Evolutionary conservation across 2,113 vertebrate species (phyloP), one percentile per base, ranked within the genome.

Genomic region (Hippocampus comes): DNA sequence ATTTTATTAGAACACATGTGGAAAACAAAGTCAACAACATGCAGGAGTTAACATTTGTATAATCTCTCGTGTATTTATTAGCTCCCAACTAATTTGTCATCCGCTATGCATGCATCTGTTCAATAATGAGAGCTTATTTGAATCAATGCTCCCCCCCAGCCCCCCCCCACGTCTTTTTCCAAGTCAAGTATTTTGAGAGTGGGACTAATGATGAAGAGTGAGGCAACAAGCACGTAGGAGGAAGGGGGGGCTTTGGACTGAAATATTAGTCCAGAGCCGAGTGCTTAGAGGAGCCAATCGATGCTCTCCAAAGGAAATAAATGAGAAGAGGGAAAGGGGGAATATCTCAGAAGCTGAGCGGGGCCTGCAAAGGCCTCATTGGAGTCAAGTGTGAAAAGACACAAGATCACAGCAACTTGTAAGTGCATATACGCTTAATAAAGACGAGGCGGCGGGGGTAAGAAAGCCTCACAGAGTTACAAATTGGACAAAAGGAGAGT

Each of bases 221-320:
- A 69, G 53, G 41, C 30, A 56, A 57, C 30, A 56, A 69, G 67
- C 67, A 57, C 9, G 48, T 14, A 57, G 51, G 17, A 51, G 23
- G 49, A 15, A 3, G 10, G 9, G 49, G n/a, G n/a, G n/a, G n/a
- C n/a, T n/a, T 27, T 25, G 43, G n/a, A 67, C 23, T 67, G 21
- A 46, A 49, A 67, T 25, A 67, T 67, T 67, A 67, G 65, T 67
- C 65, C 65, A 15, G n/a, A 30, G 42, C 46, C 4, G n/a, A 67
- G 65, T 48, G 23, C 65, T 67, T 27, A 10, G 42, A 49, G 42
- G 43, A 49, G 42, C 65, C 65, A 30, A 68, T 68, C 67, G 51
- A 68, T 68, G 49, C 20, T 30, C 49, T 68, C 67, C 49, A 6
- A 55, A 38, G 67, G 67, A 51, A 68, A 68, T 51, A 68, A 34